These are phyloP conservation scores for Crocuta crocuta DNA, from an alignment of 2,113 vertebrate species.

Conservation along the genomic window DNA sequence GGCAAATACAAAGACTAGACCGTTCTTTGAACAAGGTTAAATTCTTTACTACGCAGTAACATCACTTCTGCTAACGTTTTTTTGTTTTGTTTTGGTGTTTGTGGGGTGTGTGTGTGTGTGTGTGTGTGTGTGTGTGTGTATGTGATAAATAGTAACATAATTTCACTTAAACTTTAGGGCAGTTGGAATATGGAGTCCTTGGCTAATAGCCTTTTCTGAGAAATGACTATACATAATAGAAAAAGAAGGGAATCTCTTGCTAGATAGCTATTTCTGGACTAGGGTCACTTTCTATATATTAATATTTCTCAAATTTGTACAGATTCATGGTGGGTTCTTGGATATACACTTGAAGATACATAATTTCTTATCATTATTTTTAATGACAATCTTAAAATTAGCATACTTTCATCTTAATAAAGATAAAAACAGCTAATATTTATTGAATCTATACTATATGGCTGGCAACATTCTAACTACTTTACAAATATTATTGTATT, in stretches of 20 bases:
- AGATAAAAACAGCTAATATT: neutral
- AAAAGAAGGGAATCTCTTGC: neutral
- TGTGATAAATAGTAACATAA: neutral
- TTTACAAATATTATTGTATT: neutral
- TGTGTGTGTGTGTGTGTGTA: too few species aligned
- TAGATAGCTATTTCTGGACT: neutral
- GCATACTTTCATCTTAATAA: neutral
- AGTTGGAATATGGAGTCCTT: rapidly evolving
- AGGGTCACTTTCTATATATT: neutral
- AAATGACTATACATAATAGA: neutral
- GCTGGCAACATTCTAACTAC: neutral
- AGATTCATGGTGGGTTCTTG: neutral
- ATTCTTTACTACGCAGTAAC: neutral
- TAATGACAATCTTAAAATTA: neutral
- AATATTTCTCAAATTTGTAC: neutral
- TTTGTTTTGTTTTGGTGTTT: too few species aligned
- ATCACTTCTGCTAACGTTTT: neutral
- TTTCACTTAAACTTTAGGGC: neutral
- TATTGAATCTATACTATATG: neutral
- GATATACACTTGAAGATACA: neutral
- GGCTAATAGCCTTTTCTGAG: neutral
- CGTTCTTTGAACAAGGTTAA: neutral
- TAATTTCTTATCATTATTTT: neutral
- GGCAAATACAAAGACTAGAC: neutral
- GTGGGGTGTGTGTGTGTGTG: too few species aligned